Evolutionary conservation across 2,113 vertebrate species (phyloP).

Genomic region (Nothocercus nigrocapillus): DNA sequence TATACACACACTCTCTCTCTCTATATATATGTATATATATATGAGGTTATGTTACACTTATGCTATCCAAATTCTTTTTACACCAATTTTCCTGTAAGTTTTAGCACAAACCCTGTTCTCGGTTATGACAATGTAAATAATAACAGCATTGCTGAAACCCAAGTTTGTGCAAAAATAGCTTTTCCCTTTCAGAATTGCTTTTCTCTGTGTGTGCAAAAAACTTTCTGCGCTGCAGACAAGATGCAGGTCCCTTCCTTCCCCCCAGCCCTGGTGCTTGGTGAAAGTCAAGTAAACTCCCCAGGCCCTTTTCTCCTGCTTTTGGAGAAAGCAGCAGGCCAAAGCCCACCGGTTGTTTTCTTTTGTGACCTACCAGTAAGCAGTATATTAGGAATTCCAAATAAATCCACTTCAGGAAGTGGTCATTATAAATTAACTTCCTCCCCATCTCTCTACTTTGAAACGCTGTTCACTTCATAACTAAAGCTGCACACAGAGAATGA

Average conservation of each 20-base stretch:
- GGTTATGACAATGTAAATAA: neutral
- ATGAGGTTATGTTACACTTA: neutral
- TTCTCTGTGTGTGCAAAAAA: neutral
- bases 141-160: neutral
- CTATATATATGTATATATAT: neutral
- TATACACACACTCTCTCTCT: neutral
- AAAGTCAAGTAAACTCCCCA: neutral
- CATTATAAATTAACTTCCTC: constrained; percentile 11
- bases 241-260: neutral
- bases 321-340: neutral
- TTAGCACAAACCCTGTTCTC: neutral
- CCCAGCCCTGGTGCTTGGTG: neutral
- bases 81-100: neutral
- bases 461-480: neutral
- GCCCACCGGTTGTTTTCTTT: neutral
- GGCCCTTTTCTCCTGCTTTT: neutral
- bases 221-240: neutral
- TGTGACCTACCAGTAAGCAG: neutral
- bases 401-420: neutral
- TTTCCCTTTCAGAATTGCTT: neutral
- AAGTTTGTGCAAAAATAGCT: neutral
- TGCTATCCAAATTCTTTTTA: neutral
- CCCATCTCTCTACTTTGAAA: neutral
- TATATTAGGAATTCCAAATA: neutral
- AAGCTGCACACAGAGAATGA: neutral